Evolutionary conservation across 2,113 vertebrate species (phyloP).

Genomic region (Entomyzon cyanotis): DNA sequence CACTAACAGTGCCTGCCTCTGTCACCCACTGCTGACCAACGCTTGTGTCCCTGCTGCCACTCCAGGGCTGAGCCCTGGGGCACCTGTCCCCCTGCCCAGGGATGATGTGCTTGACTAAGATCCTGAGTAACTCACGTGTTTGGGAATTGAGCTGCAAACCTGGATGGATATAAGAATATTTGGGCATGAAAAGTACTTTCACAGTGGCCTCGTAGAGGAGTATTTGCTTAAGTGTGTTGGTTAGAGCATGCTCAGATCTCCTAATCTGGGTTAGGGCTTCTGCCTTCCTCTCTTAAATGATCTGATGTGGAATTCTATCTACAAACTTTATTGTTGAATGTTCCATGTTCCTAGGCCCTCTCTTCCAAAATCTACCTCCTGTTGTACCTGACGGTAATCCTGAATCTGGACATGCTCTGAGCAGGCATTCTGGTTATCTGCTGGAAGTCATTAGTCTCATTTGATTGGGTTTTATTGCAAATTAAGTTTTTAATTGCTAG

Average conservation of each 20-base stretch:
- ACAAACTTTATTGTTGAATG: background rate
- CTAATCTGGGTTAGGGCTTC: constrained; percentile 2
- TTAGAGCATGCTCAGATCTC: constrained; percentile 50
- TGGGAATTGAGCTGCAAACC: constrained; percentile 10
- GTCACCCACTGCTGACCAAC: constrained; percentile 48
- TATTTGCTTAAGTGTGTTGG: constrained; percentile 23
- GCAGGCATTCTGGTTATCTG: background rate
- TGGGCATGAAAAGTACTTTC: constrained; percentile 43
- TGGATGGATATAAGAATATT: background rate
- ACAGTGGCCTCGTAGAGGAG: background rate
- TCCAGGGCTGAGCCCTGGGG: background rate
- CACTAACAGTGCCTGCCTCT: constrained; percentile 72
- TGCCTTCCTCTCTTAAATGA: background rate
- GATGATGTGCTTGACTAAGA: constrained; percentile 1
- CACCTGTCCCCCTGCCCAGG: background rate
- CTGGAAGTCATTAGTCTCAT: background rate
- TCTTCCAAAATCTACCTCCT: background rate
- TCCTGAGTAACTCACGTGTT: background rate
- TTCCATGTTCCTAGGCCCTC: background rate
- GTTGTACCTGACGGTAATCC: background rate
- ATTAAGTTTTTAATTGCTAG: background rate
- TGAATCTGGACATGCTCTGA: constrained; percentile 6
- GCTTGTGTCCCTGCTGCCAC: constrained; percentile 54
- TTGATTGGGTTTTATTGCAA: background rate
- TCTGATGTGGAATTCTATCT: background rate